Evolutionary conservation across 1,140 invertebrate genomes (phyloP), one percentile per base, ranked within the genome.

Genomic region (Anthonomus grandis): DNA sequence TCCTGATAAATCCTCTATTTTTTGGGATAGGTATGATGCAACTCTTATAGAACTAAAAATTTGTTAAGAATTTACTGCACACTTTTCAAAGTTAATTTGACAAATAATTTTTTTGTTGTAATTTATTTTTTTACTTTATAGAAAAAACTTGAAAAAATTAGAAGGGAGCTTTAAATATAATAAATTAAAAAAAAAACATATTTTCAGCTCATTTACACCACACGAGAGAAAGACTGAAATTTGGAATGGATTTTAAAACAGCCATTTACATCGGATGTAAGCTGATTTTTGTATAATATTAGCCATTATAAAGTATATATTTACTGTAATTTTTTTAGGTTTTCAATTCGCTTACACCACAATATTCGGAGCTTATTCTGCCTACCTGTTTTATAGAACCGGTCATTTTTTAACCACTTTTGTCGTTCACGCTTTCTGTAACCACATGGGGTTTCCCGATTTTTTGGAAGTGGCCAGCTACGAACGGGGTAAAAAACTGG

Each of bases 381-480:
- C 93, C 19, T 95, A 86, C 72, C 74, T 97, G 38, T 96, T 96
- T 68, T 76, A 82, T 3, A 81, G 83, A 70, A 91, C 87, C 41
- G 92, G 93, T 51, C 93, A 97, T 71, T 83, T 96, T 66, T 77
- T 86, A 13, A 90, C 93, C 8, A 88, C 91, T n/a, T 84, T 96
- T 60, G 70, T 93, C 9, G 92, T 86, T 4, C 95, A 97, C 73
- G 87, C 91, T 2, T 95, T 97, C 73, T 97, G 94, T 73, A 97
- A 97, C 76, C 88, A 93, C 71, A 96, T 97, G 90, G 95, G 94
- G 19, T 89, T 97, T 66, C 94, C 94, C 0, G 90, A 95, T 71
- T 80, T 97, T 59, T 78, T 78, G 2, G 91, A 93, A 71, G 77
- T 96, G 2, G 70, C 81, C 36, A 79, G 82, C 17, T 87, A 87